Evolutionary conservation across 2,113 vertebrate genomes (phyloP).

Genomic region (Sardina pilchardus): DNA sequence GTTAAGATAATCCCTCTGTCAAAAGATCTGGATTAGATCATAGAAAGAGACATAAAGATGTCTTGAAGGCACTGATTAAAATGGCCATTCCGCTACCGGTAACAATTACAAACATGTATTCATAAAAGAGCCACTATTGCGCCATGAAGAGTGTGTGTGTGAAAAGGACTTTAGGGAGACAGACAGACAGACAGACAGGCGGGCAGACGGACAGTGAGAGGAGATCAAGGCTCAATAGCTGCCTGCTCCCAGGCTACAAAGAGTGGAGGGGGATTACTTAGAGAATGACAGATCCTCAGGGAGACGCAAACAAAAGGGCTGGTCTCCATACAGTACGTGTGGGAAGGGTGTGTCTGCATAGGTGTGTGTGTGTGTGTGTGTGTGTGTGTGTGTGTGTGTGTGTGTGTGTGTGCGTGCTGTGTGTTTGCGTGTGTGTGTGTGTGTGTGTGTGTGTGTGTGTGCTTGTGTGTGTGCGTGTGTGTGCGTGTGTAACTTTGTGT

Average conservation of each 20-base stretch:
- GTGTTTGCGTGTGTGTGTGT: conserved; percentile 15
- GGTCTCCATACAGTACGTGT: background rate
- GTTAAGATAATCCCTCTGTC: too few species aligned
- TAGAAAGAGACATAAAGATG: too few species aligned
- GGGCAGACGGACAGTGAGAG: background rate
- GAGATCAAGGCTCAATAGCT: background rate
- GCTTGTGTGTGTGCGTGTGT: conserved; percentile 26
- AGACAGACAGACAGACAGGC: conserved; percentile 1
- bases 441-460: background rate
- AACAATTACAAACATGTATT: too few species aligned
- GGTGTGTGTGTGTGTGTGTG: background rate
- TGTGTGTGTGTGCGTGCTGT: background rate
- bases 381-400: conserved; percentile 20
- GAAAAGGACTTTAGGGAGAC: conserved; percentile 12
- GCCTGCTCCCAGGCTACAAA: background rate
- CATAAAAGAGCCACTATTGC: too few species aligned
- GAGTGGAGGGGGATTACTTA: conserved; percentile 25
- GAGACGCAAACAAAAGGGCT: background rate
- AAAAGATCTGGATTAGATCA: too few species aligned
- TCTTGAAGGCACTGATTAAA: too few species aligned
- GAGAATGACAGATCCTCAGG: background rate
- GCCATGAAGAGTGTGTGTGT: too few species aligned
- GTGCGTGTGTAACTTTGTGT: conserved; percentile 27
- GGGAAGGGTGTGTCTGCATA: background rate
- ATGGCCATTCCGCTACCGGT: too few species aligned